Evolutionary conservation across 2,113 vertebrate species (phyloP).

Genomic region (Myrmophylax atrothorax): DNA sequence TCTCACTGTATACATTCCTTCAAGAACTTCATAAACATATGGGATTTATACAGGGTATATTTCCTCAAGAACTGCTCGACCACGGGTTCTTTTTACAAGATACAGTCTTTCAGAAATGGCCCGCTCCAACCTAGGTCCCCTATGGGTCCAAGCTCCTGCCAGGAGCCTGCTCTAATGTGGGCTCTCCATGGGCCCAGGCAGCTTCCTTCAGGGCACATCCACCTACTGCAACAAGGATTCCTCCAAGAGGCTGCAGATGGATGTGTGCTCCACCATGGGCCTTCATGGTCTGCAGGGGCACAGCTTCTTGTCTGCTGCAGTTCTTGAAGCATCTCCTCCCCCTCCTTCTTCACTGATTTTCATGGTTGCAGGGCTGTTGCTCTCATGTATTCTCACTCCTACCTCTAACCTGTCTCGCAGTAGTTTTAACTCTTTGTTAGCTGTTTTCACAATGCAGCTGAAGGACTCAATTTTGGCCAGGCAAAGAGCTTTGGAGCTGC

Average conservation of each 20-base stretch:
- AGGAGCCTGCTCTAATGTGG: too few species aligned
- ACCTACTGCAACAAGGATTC: background rate
- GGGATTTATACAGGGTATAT: background rate
- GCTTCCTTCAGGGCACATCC: background rate
- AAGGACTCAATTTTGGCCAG: background rate
- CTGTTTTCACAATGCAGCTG: background rate
- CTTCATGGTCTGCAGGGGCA: background rate
- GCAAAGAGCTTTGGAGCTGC: fast-evolving
- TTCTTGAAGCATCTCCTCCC: background rate
- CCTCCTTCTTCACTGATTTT: background rate
- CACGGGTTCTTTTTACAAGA: fast-evolving
- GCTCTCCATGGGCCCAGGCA: background rate
- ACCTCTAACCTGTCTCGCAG: background rate
- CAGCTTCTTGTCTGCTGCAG: background rate
- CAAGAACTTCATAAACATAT: background rate
- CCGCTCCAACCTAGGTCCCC: background rate
- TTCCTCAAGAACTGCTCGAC: background rate
- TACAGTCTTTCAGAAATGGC: background rate
- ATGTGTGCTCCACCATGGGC: background rate
- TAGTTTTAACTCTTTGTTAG: background rate
- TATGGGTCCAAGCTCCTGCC: background rate
- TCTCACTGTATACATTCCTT: background rate
- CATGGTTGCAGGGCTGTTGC: background rate
- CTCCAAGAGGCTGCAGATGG: background rate
- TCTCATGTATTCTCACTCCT: background rate